Evolutionary conservation across 2,888 invertebrate genomes (phyloP).

Genomic region (Leptopterna dolabrata): DNA sequence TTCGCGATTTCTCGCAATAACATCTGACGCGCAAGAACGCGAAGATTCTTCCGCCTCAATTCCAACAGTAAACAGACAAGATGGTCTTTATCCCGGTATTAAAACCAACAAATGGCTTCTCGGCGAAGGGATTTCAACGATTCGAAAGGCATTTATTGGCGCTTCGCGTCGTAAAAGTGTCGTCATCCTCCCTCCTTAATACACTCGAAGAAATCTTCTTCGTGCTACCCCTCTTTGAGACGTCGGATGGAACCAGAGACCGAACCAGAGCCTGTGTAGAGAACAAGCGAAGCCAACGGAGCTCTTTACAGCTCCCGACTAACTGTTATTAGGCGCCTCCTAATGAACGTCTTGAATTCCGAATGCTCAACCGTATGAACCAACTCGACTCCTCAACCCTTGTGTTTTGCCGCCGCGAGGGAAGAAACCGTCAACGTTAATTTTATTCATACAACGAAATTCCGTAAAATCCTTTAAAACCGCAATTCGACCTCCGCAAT

Average conservation of each 20-base stretch:
- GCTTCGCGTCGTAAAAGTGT: constrained; percentile 7
- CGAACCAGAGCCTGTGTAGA: neutral
- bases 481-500: neutral
- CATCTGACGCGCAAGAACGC: too few species aligned
- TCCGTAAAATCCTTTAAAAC: neutral
- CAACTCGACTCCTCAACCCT: neutral
- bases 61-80: neutral
- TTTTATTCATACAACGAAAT: neutral
- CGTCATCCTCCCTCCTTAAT: constrained; percentile 1
- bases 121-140: neutral
- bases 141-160: constrained; percentile 7
- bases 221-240: neutral
- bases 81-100: neutral
- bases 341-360: neutral
- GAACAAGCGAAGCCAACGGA: neutral
- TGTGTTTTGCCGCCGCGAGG: neutral
- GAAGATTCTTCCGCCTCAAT: neutral
- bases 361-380: neutral
- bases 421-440: neutral
- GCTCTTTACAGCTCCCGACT: neutral
- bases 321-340: neutral
- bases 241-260: neutral
- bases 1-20: too few species aligned
- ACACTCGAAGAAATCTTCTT: neutral
- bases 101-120: constrained; percentile 6